These are phyloP conservation scores for Drosophila suboccidentalis DNA, from an alignment of 2,888 invertebrate species.

Conservation along the genomic window DNA sequence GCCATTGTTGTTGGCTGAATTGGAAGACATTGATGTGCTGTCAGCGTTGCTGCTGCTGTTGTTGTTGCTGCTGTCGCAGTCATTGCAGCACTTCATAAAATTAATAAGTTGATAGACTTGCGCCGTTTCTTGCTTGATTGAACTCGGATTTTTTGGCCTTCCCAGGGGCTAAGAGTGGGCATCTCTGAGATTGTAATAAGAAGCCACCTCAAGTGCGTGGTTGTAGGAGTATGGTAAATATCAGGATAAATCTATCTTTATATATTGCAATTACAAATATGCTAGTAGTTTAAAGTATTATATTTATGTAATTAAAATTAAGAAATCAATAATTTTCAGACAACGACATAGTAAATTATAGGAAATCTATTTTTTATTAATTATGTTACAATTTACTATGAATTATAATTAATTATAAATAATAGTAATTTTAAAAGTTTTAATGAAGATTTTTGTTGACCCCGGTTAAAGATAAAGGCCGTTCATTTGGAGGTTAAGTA, in stretches of 20 bases:
- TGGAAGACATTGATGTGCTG: slow-evolving; percentile 73
- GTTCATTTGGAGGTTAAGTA: too few species aligned
- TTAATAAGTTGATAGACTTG: slow-evolving; percentile 82
- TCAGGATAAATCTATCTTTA: background rate
- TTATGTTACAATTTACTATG: too few species aligned
- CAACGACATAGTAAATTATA: too few species aligned
- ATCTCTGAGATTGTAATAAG: slow-evolving; percentile 18
- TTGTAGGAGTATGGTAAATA: background rate
- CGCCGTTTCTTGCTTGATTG: slow-evolving; percentile 73
- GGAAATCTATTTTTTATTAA: too few species aligned
- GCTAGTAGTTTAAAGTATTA: too few species aligned
- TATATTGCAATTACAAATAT: background rate
- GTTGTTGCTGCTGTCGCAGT: slow-evolving; percentile 34
- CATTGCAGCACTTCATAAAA: slow-evolving; percentile 81
- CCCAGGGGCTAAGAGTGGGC: slow-evolving; percentile 11
- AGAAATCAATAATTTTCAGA: too few species aligned
- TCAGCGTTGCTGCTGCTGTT: slow-evolving; percentile 27
- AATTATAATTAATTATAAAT: too few species aligned
- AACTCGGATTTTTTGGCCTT: slow-evolving; percentile 42
- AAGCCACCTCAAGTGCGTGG: slow-evolving; percentile 1
- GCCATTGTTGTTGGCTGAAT: slow-evolving; percentile 70
- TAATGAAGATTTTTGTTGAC: too few species aligned
- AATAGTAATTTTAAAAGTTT: too few species aligned
- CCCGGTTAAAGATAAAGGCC: too few species aligned
- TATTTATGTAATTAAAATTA: too few species aligned